Evolutionary conservation across 2,888 invertebrate genomes (phyloP).

Genomic region (Anthoptus insignis): DNA sequence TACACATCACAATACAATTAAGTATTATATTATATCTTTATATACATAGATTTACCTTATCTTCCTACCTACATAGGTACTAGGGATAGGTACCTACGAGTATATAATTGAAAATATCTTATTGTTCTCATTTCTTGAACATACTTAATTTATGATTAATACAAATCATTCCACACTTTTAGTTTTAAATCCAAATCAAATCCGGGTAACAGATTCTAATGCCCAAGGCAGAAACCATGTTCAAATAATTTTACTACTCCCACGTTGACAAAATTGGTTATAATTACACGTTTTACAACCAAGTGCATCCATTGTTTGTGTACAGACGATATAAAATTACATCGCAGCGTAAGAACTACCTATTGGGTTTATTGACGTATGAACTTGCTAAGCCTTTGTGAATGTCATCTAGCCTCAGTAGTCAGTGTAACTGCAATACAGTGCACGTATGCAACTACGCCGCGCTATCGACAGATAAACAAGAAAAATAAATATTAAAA

Average conservation of each 20-base stretch:
- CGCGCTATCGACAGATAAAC: slow-evolving; percentile 49
- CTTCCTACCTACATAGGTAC: too few species aligned
- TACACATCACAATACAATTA: too few species aligned
- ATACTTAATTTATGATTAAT: too few species aligned
- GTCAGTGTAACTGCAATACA: slow-evolving; percentile 70
- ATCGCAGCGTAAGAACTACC: slow-evolving; percentile 63
- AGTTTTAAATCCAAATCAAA: too few species aligned
- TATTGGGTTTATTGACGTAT: slow-evolving; percentile 76
- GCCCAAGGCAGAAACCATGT: too few species aligned
- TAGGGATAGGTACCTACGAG: too few species aligned
- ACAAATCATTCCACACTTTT: too few species aligned
- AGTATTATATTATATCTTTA: too few species aligned
- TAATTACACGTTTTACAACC: slow-evolving; percentile 19
- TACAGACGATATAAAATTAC: slow-evolving; percentile 68
- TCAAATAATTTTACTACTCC: not conserved
- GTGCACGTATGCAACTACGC: slow-evolving; percentile 72
- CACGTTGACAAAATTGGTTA: slow-evolving; percentile 15
- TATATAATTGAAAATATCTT: too few species aligned
- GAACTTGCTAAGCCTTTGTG: slow-evolving; percentile 82
- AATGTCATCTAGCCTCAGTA: slow-evolving; percentile 82
- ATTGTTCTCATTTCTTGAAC: too few species aligned
- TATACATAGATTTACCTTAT: too few species aligned
- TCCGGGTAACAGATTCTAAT: too few species aligned
- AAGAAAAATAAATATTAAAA: slow-evolving; percentile 55
- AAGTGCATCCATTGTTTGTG: slow-evolving; percentile 33